phyloP scores from a whole-genome alignment of 2,888 invertebrate species.

The Latrodectus hesperus region DNA sequence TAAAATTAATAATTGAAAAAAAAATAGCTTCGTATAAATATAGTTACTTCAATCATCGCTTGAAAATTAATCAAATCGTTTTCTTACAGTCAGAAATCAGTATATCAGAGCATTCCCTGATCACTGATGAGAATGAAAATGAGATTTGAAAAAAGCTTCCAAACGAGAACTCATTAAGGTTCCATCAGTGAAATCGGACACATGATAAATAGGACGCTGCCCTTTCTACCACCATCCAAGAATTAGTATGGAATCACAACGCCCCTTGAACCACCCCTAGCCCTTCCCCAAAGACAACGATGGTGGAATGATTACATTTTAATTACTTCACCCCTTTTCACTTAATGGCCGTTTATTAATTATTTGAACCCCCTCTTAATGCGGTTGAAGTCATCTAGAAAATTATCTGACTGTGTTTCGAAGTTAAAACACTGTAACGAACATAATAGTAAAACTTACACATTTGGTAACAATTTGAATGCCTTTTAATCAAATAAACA shows the following conservation, averaged over 20 bases:
- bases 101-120: too few relatives aligned
- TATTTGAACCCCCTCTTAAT: conserved; percentile 9
- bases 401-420: too few relatives aligned
- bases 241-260: neutral
- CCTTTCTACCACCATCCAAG: neutral
- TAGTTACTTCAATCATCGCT: too few relatives aligned
- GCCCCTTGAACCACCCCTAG: neutral
- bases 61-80: too few relatives aligned
- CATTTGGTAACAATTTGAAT: too few relatives aligned
- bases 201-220: conserved; percentile 11
- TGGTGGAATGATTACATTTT: conserved; percentile 55
- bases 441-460: too few relatives aligned
- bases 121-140: neutral
- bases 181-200: conserved; percentile 21
- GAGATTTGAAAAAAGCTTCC: neutral
- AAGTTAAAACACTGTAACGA: too few relatives aligned
- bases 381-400: too few relatives aligned
- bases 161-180: conserved; percentile 18
- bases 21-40: too few relatives aligned
- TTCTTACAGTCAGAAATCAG: too few relatives aligned
- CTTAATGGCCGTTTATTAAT: conserved; percentile 53
- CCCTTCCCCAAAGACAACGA: neutral
- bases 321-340: conserved; percentile 32
- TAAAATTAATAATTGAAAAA: too few relatives aligned
- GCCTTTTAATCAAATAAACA: too few relatives aligned